phyloP scores from a whole-genome alignment of 2,113 vertebrate genomes.

The Dromas ardeola region DNA sequence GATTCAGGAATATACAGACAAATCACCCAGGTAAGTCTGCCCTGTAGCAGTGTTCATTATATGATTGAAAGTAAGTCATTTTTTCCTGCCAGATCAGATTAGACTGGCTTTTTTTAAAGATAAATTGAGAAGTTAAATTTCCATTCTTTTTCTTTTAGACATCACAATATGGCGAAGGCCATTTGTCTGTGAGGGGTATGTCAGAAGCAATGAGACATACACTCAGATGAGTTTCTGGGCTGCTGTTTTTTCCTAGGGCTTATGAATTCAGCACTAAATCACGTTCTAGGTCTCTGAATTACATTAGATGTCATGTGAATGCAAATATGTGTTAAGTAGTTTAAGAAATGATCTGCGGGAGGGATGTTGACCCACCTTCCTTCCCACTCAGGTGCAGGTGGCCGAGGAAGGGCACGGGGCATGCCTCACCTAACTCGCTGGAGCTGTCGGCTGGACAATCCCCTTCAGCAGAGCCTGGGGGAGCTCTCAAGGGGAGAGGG shows the following conservation, averaged over 20 bases:
- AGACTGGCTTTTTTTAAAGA: neutral
- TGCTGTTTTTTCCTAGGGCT: neutral
- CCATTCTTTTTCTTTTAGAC: neutral
- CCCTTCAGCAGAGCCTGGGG: neutral
- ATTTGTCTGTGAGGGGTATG: neutral
- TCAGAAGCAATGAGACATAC: neutral
- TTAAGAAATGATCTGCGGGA: neutral
- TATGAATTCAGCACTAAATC: neutral
- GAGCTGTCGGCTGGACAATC: neutral
- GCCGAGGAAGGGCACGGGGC: accelerated
- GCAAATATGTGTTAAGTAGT: neutral
- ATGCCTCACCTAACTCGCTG: neutral
- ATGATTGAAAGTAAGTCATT: neutral
- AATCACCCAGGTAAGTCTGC: neutral
- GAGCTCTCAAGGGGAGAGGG: neutral
- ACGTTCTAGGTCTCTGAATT: neutral
- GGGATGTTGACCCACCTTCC: neutral
- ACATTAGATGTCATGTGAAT: neutral
- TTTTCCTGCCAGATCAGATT: neutral
- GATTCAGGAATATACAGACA: neutral
- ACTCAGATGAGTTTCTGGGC: neutral
- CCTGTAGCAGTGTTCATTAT: neutral
- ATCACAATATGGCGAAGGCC: neutral
- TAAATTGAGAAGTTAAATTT: neutral
- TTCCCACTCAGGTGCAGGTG: neutral